phyloP scores from a whole-genome alignment of 2,888 invertebrate species.

The Chrysotoxum bicinctum region DNA sequence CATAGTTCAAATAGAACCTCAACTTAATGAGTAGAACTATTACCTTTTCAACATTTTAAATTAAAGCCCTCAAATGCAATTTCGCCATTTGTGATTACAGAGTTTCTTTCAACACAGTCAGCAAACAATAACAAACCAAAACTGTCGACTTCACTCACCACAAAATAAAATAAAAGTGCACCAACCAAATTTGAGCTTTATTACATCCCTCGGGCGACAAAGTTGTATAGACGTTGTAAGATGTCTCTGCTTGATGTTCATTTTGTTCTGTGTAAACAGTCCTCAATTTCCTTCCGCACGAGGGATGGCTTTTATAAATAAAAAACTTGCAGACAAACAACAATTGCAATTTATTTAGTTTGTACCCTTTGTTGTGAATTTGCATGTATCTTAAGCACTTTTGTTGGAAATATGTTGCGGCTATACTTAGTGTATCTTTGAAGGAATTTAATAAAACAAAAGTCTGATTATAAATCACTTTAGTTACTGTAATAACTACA shows the following conservation, averaged over 20 bases:
- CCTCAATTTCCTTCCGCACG: conserved; percentile 6
- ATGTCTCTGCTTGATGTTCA: conserved; percentile 29
- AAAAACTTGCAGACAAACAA: conserved; percentile 11
- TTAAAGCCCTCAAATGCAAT: neutral
- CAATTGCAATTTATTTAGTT: conserved; percentile 23
- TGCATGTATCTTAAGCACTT: conserved; percentile 15
- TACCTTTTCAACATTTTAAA: neutral
- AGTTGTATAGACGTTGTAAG: conserved; percentile 28
- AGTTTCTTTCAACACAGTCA: neutral
- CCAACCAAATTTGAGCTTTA: conserved; percentile 49
- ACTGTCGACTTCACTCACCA: conserved; percentile 18
- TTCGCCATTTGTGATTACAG: neutral
- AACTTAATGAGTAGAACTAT: neutral
- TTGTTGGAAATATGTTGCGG: neutral
- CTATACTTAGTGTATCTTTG: too few species aligned
- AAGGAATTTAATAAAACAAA: too few species aligned
- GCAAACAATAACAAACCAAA: conserved; percentile 14
- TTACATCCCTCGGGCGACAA: conserved; percentile 49
- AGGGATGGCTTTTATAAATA: neutral
- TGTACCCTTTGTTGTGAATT: conserved; percentile 25
- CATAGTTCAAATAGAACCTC: too few species aligned
- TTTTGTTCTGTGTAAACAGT: conserved; percentile 29
- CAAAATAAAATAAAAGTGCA: conserved; percentile 1
- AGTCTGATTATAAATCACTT: too few species aligned
- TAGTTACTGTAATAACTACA: too few species aligned